Percentiles rank a stretch among this genome's conserved stretches.
phyloP scores from a whole-genome alignment of 1,140 invertebrate genomes.

The Ceratosolen solmsi region DNA sequence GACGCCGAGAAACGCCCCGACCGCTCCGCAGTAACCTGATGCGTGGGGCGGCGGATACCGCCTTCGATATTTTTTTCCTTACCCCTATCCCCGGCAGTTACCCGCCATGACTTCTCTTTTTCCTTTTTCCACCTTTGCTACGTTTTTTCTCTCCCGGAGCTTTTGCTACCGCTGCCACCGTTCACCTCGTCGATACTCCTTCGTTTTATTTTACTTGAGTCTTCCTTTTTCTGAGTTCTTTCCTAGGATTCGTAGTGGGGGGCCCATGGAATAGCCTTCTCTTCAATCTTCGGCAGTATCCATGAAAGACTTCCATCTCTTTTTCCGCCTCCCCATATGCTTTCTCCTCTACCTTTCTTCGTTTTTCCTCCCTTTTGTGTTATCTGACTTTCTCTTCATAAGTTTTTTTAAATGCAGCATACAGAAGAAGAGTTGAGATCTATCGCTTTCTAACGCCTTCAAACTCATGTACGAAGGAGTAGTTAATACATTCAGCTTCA shows the following conservation, averaged over 20 bases:
- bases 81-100: neutral
- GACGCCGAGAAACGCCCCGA: conserved; percentile 35
- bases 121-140: conserved; percentile 1
- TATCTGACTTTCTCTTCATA: neutral
- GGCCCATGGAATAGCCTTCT: neutral
- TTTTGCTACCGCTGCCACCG: neutral
- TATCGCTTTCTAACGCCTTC: neutral
- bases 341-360: neutral
- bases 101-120: neutral
- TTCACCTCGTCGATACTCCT: neutral
- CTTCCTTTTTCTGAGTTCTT: neutral
- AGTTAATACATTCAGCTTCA: conserved; percentile 20
- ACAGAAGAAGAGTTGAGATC: neutral
- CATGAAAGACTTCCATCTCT: neutral
- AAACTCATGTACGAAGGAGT: neutral
- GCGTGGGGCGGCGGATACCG: conserved; percentile 4
- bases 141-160: neutral
- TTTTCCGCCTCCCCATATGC: neutral
- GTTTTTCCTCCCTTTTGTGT: neutral
- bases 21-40: conserved; percentile 9
- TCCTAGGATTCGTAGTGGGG: neutral
- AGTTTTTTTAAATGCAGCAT: neutral
- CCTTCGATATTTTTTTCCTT: conserved; percentile 15
- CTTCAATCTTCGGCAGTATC: conserved; percentile 11
- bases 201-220: neutral